Evolutionary conservation across 1,140 invertebrate genomes (phyloP), one percentile per base, ranked within the genome.

Genomic region (Orchesella cincta): DNA sequence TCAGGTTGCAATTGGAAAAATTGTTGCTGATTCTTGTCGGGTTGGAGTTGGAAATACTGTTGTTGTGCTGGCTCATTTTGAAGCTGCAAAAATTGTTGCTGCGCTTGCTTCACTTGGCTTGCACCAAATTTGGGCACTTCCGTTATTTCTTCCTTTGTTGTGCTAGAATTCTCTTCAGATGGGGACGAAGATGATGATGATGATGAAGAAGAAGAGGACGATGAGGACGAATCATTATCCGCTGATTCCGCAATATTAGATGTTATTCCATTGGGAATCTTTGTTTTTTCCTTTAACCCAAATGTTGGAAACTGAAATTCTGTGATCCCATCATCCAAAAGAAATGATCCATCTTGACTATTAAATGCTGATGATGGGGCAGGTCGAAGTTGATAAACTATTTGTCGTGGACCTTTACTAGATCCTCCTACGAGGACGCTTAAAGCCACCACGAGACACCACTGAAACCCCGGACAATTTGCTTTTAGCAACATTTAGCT

Each of bases 271-370:
- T 8, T 20, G 39, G 20, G 8, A 46, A 46, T 46, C n/a, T n/a
- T n/a, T n/a, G n/a, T n/a, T n/a, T 5, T 67, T 67, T 67, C 62
- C n/a, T 67, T 67, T 31, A 67, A 33, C 8, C 62, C 62, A 67
- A 31, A 67, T 2, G 62, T 18, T 2, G 62, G 62, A 23, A 67
- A 67, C 62, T 67, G 62, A 31, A 67, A 67, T 33, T 67, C 28
- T 14, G 62, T 67, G 1, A 67, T n/a, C 33, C 62, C 62, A 31
- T 67, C 62, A 67, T 67, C 31, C 2, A 67, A n/a, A 12, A 67
- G 31, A 29, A 31, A 67, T 33, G 62, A 3, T 5, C 31, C 31
- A n/a, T 67, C 62, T 33, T 29, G 62, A 67, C 62, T 67, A 31
- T 3, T 31, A 31, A 67, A 29, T 5, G 62, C 31, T 18, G 62